Conservation (phyloP, 2,797 vertebrate genomes). For the Lepilemur septentrionalis region DNA sequence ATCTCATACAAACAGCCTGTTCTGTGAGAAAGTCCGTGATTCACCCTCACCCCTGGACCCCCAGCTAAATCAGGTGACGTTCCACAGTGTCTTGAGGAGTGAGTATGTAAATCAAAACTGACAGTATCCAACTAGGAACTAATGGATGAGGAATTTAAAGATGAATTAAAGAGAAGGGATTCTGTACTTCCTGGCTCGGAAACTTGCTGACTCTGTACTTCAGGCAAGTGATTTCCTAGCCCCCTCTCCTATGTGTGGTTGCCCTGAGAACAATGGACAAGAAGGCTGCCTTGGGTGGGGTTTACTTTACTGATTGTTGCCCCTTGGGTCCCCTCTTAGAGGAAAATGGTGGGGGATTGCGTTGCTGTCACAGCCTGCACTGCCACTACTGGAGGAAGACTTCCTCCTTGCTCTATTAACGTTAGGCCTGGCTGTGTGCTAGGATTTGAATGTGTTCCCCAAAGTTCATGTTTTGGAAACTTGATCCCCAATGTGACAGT, state of each 20-base stretch:
- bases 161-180: not conserved
- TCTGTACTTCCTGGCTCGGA: not conserved
- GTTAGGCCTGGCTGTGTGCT: too few species aligned
- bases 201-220: not conserved
- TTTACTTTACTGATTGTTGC: not conserved
- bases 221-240: not conserved
- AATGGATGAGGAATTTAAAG: not conserved
- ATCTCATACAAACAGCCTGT: not conserved
- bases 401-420: not conserved
- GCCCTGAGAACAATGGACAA: not conserved
- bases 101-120: not conserved
- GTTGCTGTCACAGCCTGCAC: not conserved
- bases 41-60: rapidly evolving
- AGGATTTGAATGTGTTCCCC: not conserved
- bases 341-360: not conserved
- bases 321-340: not conserved
- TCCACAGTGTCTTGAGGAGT: not conserved
- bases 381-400: not conserved
- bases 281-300: not conserved
- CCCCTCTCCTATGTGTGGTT: too few species aligned
- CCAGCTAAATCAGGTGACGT: not conserved
- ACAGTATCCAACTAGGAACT: not conserved
- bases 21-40: not conserved
- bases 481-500: not conserved
- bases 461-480: not conserved